phyloP scores from a whole-genome alignment of 2,888 invertebrate genomes.

The Dynastes maya region DNA sequence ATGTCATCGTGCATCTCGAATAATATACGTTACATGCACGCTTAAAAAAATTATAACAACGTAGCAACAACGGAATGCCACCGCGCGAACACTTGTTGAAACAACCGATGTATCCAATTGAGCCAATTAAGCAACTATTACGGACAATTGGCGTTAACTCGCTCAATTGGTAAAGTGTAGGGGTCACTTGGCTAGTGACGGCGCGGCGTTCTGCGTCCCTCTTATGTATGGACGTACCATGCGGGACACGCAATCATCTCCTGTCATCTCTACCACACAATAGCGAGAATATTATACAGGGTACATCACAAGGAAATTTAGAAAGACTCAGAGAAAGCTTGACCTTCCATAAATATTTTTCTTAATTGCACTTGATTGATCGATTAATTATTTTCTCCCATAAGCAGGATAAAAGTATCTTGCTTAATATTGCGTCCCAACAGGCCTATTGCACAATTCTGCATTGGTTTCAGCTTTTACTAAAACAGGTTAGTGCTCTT shows the following conservation, averaged over 20 bases:
- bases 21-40: constrained; percentile 16
- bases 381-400: too few relatives aligned
- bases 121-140: constrained; percentile 70
- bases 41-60: constrained; percentile 49
- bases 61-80: constrained; percentile 49
- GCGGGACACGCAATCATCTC: constrained; percentile 68
- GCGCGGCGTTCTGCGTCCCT: constrained; percentile 27
- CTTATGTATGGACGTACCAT: constrained; percentile 57
- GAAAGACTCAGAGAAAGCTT: too few relatives aligned
- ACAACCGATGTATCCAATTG: constrained; percentile 68
- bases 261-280: neutral
- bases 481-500: too few relatives aligned
- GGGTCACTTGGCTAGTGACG: constrained; percentile 64
- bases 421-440: too few relatives aligned
- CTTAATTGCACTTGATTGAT: too few relatives aligned
- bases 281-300: too few relatives aligned
- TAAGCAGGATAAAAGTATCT: too few relatives aligned
- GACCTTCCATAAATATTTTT: too few relatives aligned
- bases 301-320: too few relatives aligned
- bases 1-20: constrained; percentile 2
- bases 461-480: too few relatives aligned
- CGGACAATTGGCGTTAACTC: constrained; percentile 71
- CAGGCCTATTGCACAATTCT: too few relatives aligned
- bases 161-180: constrained; percentile 70
- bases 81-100: constrained; percentile 65